phyloP scores from a whole-genome alignment of 2,888 invertebrate species.

The Papilio protenor region DNA sequence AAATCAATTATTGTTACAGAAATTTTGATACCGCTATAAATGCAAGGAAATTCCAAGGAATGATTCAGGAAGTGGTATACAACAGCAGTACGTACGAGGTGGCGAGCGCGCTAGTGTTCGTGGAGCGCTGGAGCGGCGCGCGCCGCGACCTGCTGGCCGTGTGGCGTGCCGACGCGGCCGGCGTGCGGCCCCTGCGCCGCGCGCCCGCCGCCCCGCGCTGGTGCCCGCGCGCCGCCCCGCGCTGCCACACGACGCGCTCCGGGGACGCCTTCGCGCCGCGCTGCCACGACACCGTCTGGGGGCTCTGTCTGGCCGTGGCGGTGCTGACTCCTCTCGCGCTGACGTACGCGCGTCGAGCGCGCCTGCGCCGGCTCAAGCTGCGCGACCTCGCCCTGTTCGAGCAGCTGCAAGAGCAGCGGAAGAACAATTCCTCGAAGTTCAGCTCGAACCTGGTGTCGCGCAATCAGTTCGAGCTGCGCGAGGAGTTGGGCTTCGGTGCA shows the following conservation, averaged over 20 bases:
- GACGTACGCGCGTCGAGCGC: conserved; percentile 81
- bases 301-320: conserved; percentile 82
- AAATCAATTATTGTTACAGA: conserved; percentile 36
- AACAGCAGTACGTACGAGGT: conserved; percentile 18
- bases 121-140: conserved; percentile 48
- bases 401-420: conserved; percentile 55
- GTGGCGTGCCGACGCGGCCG: conserved; percentile 44
- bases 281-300: conserved; percentile 85
- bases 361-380: conserved; percentile 67
- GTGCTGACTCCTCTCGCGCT: conserved; percentile 78
- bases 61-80: conserved; percentile 33
- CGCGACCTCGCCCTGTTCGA: conserved; percentile 47
- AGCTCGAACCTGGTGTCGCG: conserved; percentile 55
- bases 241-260: conserved; percentile 33
- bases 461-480: conserved; percentile 54
- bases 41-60: conserved; percentile 27
- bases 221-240: not conserved
- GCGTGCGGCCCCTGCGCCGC: conserved; percentile 31
- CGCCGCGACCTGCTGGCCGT: conserved; percentile 35
- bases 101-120: conserved; percentile 44
- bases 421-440: conserved; percentile 50
- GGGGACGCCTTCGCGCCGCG: conserved; percentile 79
- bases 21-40: conserved; percentile 37
- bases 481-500: conserved; percentile 64
- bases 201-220: conserved; percentile 19